A percentile compares a stretch with the other conserved stretches of the same genome.
phyloP scores from a whole-genome alignment of 2,888 invertebrate genomes.

The Caenorhabditis plicata region DNA sequence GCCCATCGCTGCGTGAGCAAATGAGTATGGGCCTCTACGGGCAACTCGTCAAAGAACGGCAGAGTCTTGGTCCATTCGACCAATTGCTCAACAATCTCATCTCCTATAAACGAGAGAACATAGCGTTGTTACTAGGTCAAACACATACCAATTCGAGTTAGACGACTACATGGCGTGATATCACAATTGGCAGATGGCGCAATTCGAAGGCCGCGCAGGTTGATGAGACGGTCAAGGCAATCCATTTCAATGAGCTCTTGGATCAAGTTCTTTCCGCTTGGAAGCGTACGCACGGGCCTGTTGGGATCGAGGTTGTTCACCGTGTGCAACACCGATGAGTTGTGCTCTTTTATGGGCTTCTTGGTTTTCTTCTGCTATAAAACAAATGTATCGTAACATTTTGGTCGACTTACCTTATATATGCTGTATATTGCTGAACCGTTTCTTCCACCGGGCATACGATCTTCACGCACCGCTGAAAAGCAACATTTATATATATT shows the following conservation, averaged over 20 bases:
- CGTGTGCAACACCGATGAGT: not conserved
- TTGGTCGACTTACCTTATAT: conserved; percentile 76
- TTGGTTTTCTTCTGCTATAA: conserved; percentile 8
- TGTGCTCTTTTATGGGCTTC: conserved; percentile 10
- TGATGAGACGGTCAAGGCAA: conserved; percentile 92
- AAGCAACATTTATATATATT: conserved; percentile 19
- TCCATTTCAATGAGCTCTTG: conserved; percentile 85
- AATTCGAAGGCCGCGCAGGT: conserved; percentile 73
- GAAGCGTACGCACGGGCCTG: conserved; percentile 1
- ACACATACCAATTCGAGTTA: conserved; percentile 51
- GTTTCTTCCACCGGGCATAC: conserved; percentile 99
- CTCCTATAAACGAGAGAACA: conserved; percentile 72
- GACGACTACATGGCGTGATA: conserved; percentile 74
- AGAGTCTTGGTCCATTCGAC: conserved; percentile 98
- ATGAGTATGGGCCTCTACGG: conserved; percentile 89
- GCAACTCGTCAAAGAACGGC: conserved; percentile 93
- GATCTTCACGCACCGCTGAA: conserved; percentile 92
- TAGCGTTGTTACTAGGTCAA: not conserved
- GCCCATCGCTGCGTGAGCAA: conserved; percentile 92
- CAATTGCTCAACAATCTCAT: conserved; percentile 95
- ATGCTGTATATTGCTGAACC: conserved; percentile 97
- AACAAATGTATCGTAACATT: conserved; percentile 8
- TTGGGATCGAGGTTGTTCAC: not conserved
- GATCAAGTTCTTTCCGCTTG: conserved; percentile 23
- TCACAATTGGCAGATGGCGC: conserved; percentile 81